Evolutionary conservation across 2,797 vertebrate genomes (phyloP), one percentile per base, ranked within the genome.

Genomic region (Bryconaethiops microstoma): DNA sequence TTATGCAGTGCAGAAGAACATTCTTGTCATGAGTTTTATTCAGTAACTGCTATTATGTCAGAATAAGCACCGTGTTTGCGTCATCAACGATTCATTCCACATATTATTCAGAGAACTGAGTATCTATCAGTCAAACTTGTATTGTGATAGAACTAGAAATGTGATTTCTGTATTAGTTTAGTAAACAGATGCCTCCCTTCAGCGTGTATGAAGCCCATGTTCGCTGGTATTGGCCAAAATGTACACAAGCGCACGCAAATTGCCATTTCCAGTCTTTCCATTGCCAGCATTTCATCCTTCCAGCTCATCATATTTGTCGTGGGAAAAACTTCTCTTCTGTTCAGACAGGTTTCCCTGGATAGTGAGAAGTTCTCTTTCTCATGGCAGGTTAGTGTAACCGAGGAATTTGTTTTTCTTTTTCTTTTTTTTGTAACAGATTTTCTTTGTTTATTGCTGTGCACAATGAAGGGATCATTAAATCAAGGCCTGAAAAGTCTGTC

Each of bases 141-240:
- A 80, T 71, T 74, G 83, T 85, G 69, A 74, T 86, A 78, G 79
- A 79, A 69, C 55, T 85, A 77, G 78, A 74, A 71, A 77, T 73
- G 80, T 73, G 45, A 80, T 82, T 82, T 86, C 64, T 77, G 78
- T 83, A 69, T 71, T 82, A 17, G 62, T 79, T 83, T 70, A 79
- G 71, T 78, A 79, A 62, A 57, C 74, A 39, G 54, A 69, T 54
- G 60, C 74, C 40, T 70, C 68, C 75, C 57, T 67, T 63, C 71
- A 64, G 55, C 62, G 35, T 60, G 17, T 73, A 76, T 57, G 39
- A 84, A 72, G 71, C 74, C 74, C 80, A 75, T 40, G 59, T 83
- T 86, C 29, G 54, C 60, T 81, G 59, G 77, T 77, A 69, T 65
- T 71, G 78, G 71, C 81, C 54, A 80, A 80, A 76, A 77, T 42